Evolutionary conservation across 2,797 vertebrate genomes (phyloP).

Genomic region (Pipistrellus pipistrellus): DNA sequence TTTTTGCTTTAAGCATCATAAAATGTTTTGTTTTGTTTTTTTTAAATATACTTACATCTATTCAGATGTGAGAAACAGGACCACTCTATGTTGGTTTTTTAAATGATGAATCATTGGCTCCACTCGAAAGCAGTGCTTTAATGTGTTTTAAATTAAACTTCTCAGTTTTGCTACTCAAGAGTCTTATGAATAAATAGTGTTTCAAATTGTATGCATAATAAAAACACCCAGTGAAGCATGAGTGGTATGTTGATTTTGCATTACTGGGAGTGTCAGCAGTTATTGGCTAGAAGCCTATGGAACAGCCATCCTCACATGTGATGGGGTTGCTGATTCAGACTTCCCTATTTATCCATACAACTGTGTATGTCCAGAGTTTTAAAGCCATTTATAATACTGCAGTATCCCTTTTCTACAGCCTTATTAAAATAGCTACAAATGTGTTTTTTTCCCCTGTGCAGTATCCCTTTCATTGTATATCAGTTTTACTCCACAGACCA

Average conservation of each 20-base stretch:
- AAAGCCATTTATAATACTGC: conserved; percentile 86
- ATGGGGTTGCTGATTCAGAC: conserved; percentile 69
- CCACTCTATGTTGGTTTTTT: not conserved
- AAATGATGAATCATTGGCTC: not conserved
- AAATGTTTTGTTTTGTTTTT: not conserved
- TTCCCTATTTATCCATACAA: conserved; percentile 73
- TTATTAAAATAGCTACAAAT: conserved; percentile 79
- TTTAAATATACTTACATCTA: not conserved
- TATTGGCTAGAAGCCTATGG: not conserved
- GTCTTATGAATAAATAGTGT: conserved; percentile 5
- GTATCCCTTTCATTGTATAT: conserved; percentile 73
- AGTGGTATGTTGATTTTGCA: not conserved
- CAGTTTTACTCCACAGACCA: conserved; percentile 76
- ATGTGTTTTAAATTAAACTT: conserved; percentile 58
- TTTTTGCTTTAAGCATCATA: conserved; percentile 63
- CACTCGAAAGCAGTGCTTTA: conserved; percentile 11
- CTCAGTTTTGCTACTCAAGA: conserved; percentile 45
- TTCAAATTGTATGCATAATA: conserved; percentile 42
- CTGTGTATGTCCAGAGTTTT: conserved; percentile 79
- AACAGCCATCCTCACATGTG: not conserved
- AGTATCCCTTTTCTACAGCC: conserved; percentile 86
- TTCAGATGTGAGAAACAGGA: conserved; percentile 61
- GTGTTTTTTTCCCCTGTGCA: conserved; percentile 49
- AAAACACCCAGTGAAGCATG: conserved; percentile 51
- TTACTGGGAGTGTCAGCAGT: conserved; percentile 56